Base-by-base conservation (phyloP, 2,797 vertebrate species). In the Netta rufina region DNA sequence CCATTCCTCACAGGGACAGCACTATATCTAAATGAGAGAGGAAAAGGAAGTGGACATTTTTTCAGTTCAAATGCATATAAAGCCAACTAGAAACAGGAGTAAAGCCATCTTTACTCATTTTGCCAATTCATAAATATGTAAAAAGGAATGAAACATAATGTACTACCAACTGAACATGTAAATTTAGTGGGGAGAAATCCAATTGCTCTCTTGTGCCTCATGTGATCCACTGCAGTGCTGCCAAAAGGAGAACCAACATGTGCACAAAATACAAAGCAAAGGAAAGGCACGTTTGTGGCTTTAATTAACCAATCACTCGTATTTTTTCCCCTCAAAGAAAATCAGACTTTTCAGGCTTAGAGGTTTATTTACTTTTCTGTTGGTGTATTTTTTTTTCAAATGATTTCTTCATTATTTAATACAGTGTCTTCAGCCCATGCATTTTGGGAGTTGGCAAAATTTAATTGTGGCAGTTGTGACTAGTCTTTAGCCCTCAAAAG, bases 41-140 rank as follows among this genome's bases (percentile, higher is more conserved):
- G 8, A 45, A 88, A 89, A 87, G 60, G 9, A 87, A 94, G 19
- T 12, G 15, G 83, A 61, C 8, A 11, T 25, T 61, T 83, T 82
- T 91, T 72, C 80, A 84, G 36, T 72, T 94, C 30, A 90, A n/a
- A 91, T 80, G 82, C 70, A 71, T 54, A 70, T 11, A 49, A 90
- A 73, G 38, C 10, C 58, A 75, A 58, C 33, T 5, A 13, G 51
- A 93, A 84, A 76, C 8, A 72, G 43, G 84, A 60, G 8, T 17
- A 43, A 53, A 72, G 84, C 27, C 51, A 39, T 18, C 49, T 81
- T 69, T 21, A 79, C 17, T 71, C 21, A 71, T 67, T 83, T 77
- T 85, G 17, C 28, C 87, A 28, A 75, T 86, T 69, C 62, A 88
- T 74, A 81, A 87, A 61, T 17, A 36, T 16, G 73, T 14, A 41